These are phyloP conservation scores for Listrodromus nycthemerus DNA, from an alignment of 2,888 invertebrate genomes.

Conservation along the genomic window DNA sequence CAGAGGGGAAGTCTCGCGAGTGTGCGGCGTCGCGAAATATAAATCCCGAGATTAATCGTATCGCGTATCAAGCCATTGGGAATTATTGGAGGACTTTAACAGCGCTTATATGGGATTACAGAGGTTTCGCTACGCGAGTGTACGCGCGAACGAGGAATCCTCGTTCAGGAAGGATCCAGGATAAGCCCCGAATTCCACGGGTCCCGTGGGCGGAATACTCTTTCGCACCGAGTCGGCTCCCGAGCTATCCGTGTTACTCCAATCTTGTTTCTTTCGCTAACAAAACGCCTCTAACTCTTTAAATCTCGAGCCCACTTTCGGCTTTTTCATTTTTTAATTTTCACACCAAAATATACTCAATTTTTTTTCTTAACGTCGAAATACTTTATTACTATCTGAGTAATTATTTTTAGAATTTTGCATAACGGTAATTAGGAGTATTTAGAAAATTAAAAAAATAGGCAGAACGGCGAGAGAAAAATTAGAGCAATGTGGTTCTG, in stretches of 20 bases:
- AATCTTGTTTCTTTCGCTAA: background rate
- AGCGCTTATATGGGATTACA: conserved; percentile 62
- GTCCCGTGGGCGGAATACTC: conserved; percentile 29
- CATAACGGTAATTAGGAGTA: too few species aligned
- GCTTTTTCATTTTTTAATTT: too few species aligned
- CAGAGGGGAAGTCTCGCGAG: background rate
- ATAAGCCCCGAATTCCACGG: conserved; percentile 58
- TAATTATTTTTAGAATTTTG: too few species aligned
- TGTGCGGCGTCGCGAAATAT: conserved; percentile 13
- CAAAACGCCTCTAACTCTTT: too few species aligned
- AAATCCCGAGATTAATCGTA: conserved; percentile 50
- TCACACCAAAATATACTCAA: too few species aligned
- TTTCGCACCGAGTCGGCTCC: background rate
- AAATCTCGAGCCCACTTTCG: too few species aligned
- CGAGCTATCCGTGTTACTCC: conserved; percentile 60
- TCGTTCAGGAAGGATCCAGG: conserved; percentile 60
- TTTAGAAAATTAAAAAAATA: too few species aligned
- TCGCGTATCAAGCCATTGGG: conserved; percentile 51
- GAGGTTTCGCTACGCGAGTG: conserved; percentile 53
- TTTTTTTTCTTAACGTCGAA: too few species aligned
- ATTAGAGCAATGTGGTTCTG: too few species aligned
- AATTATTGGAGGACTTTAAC: conserved; percentile 66
- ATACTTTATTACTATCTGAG: too few species aligned
- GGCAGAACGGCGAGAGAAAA: too few species aligned
- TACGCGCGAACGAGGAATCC: conserved; percentile 45